Evolutionary conservation across 2,797 vertebrate species (phyloP).

Genomic region (Philypnodon macrostomus): DNA sequence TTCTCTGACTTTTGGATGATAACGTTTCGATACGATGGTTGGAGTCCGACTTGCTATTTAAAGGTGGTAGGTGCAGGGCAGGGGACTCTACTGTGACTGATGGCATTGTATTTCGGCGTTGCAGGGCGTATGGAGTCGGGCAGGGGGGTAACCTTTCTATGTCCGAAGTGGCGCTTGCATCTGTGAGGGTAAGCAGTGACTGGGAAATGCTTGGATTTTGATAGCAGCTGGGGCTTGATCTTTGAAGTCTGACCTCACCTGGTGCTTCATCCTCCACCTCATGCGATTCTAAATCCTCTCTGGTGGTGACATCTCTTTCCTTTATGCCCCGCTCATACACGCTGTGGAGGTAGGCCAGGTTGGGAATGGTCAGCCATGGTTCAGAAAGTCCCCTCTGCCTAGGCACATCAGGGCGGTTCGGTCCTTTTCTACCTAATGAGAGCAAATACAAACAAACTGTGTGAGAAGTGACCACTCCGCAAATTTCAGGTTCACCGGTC

Average conservation of each 20-base stretch:
- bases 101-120: slow-evolving; percentile 70
- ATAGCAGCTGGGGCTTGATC: slow-evolving; percentile 4
- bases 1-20: slow-evolving; percentile 16
- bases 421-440: slow-evolving; percentile 32
- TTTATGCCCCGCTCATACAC: slow-evolving; percentile 51
- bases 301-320: slow-evolving; percentile 20
- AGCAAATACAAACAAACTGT: not conserved
- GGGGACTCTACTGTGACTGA: slow-evolving; percentile 42
- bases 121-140: slow-evolving; percentile 12
- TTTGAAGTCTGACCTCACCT: slow-evolving; percentile 1
- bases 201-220: slow-evolving; percentile 20
- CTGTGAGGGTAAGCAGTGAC: slow-evolving; percentile 27
- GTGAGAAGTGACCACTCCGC: too few species aligned
- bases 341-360: slow-evolving; percentile 60
- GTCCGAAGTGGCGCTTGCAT: slow-evolving; percentile 13
- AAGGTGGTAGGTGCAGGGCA: slow-evolving; percentile 58
- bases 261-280: slow-evolving; percentile 11
- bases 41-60: slow-evolving; percentile 47
- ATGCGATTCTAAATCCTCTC: slow-evolving; percentile 13
- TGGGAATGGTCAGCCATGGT: slow-evolving; percentile 66
- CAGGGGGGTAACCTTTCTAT: slow-evolving; percentile 23
- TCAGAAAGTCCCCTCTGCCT: slow-evolving; percentile 59
- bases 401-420: slow-evolving; percentile 19
- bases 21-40: slow-evolving; percentile 17
- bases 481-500: too few species aligned